Base-by-base conservation (phyloP, 1,140 invertebrate genomes). In the Bombus balteatus region DNA sequence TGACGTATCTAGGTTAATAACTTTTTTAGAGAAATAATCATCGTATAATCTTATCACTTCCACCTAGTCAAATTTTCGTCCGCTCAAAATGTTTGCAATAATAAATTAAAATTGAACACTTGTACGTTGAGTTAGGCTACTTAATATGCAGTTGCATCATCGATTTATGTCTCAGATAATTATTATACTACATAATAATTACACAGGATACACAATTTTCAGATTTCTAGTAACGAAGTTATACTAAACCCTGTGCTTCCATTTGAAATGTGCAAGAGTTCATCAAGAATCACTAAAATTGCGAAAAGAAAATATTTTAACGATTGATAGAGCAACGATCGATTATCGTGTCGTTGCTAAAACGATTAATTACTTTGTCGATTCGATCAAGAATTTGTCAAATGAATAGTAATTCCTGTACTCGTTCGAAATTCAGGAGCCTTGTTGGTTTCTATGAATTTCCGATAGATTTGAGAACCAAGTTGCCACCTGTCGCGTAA, bases 401-500 rank as follows among this genome's bases (percentile, higher is more conserved):
- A 53, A 32, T 34, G 43, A 32, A 85, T 43, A 28, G 25, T 41
- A 57, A 81, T 41, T 81, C 25, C 34, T 59, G 25, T 32, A 32
- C 66, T 18, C 43, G 32, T 66, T 80, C 76, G 76, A 59, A 39
- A 88, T 88, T 75, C 72, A 41, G 32, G 37, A 22, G 37, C 41
- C 47, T 81, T 53, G 28, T 8, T 59, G 62, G 28, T 83, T 83
- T 39, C 72, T 53, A 76, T 76, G 73, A 76, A 83, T 83, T 76
- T 65, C 71, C 81, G 74, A 76, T 76, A 76, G 41, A 43, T 66
- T 76, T 41, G 53, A 88, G n/a, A 82, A 86, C 15, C 62, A 74
- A 39, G 57, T 79, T 73, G 73, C 74, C 87, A 89, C 83, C 83
- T 89, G 87, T 89, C 87, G 87, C 83, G 78, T 88, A 41, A 82